Evolutionary conservation across 1,140 invertebrate genomes (phyloP), one percentile per base, ranked within the genome.

Genomic region (Colletes latitarsis): DNA sequence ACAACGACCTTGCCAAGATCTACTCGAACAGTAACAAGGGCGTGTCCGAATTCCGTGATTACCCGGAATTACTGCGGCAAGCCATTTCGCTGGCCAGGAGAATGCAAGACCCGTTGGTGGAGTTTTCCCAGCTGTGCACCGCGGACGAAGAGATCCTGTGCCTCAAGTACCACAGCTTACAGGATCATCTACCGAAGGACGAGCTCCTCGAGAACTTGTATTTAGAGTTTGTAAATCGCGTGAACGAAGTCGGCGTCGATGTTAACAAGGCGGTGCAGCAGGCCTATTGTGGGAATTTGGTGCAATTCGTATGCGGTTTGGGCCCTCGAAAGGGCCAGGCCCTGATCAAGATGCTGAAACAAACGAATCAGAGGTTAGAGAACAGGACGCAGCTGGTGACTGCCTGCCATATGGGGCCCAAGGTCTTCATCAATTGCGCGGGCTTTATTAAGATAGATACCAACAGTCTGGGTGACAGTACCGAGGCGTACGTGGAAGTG

Each of bases 371-470:
- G 87, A 95, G 98, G 49, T 90, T 99, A 43, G 98, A 99, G 93
- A 99, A 99, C 91, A 94, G 99, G 91, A 98, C 98, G 0, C 98
- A 99, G 90, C 93, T 99, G 4, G 98, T 99, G 0, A 99, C 98
- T 1, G 94, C 96, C 2, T 99, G 98, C 93, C 97, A 99, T 88
- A 97, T 99, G 97, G 99, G 99, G 6, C 98, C 99, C 0, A 99
- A 99, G 94, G 98, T 99, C 0, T 99, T 99, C 88, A 98, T 99
- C 81, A 99, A 99, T 92, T 99, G 98, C 94, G 98, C 99, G 58
- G 99, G 99, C 49, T 99, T 99, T 89, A 99, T 99, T 30, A 99
- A 98, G 94, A 99, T 99, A 79, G 99, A 99, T 85, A 99, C 98
- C 0, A 98, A 97, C 87, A 97, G 97, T 84, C 92, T 99, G 30